Evolutionary conservation across 2,888 invertebrate genomes (phyloP).

Genomic region (Arenicola marina): DNA sequence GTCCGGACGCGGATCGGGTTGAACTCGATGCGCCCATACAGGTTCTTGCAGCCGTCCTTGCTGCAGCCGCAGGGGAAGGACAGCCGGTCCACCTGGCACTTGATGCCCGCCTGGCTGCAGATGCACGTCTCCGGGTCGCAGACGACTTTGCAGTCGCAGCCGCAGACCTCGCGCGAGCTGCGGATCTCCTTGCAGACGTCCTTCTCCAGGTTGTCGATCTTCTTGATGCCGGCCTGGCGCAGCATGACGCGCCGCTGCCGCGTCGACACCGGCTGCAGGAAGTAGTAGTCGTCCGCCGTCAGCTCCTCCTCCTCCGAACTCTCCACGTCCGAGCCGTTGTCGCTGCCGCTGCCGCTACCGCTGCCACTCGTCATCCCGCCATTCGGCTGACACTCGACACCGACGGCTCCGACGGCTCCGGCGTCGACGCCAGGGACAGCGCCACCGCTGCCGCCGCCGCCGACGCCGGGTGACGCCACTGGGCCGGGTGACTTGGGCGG

Average conservation of each 20-base stretch:
- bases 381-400: too few relatives aligned
- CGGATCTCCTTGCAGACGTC: conserved; percentile 92
- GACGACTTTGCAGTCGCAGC: conserved; percentile 62
- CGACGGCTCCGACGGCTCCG: too few relatives aligned
- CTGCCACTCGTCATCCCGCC: too few relatives aligned
- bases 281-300: conserved; percentile 54
- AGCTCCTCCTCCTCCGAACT: conserved; percentile 4
- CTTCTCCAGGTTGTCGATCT: conserved; percentile 91
- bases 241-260: conserved; percentile 82
- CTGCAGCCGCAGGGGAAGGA: conserved; percentile 97
- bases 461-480: too few relatives aligned
- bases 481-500: too few relatives aligned
- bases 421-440: too few relatives aligned
- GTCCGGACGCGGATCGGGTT: conserved; percentile 93
- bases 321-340: conserved; percentile 5
- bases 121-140: conserved; percentile 96
- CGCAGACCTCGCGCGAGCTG: conserved; percentile 77
- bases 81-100: conserved; percentile 95
- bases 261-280: conserved; percentile 82
- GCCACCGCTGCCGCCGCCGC: too few relatives aligned
- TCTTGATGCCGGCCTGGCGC: conserved; percentile 88
- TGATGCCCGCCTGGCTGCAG: conserved; percentile 92
- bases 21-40: conserved; percentile 91
- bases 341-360: not conserved
- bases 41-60: conserved; percentile 90